Base-by-base conservation (phyloP, 1,140 invertebrate species). In the Conopomorpha cramerella region DNA sequence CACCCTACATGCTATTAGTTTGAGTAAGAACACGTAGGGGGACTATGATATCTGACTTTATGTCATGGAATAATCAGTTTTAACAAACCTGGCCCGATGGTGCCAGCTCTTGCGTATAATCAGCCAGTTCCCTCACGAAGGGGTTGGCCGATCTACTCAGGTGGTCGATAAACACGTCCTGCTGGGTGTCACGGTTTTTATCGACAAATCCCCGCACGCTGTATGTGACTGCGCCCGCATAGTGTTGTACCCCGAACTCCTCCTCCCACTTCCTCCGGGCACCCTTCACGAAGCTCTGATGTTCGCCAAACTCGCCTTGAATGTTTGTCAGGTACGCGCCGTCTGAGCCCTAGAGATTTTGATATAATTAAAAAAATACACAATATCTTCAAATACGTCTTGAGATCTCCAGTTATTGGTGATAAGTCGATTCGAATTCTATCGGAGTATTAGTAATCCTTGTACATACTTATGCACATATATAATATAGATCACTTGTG, bases 111-210 rank as follows among this genome's bases (percentile, higher is more conserved):
- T 67, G 63, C 2, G 66, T 63, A 30, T 74, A 74, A 45, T 74
- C 87, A 1, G 90, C 90, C n/a, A 98, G 80, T 46, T 95, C 91
- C 51, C 91, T 84, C 0, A 97, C 89, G 67, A 96, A 96, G 13
- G 87, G 83, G 59, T 95, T 94, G 1, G 82, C 85, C 30, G 93
- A 95, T 18, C 89, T 80, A 10, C 88, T 90, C 81, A 98, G 88
- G 45, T 94, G 87, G 62, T 97, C 93, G 55, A 97, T 96, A 53
- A 98, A 90, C 0, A 95, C 92, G 56, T 97, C 94, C 64, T 97
- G 95, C 59, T 96, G 93, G 0, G 93, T 91, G 55, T 96, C 92
- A 7, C 93, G 80, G 67, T 99, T 99, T 74, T 99, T 99, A 58
- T 99, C 95, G 0, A 99, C 89, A 77, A 99, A 99, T 7, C 96